Evolutionary conservation across 2,113 vertebrate species (phyloP).

Genomic region (Falco punctatus): DNA sequence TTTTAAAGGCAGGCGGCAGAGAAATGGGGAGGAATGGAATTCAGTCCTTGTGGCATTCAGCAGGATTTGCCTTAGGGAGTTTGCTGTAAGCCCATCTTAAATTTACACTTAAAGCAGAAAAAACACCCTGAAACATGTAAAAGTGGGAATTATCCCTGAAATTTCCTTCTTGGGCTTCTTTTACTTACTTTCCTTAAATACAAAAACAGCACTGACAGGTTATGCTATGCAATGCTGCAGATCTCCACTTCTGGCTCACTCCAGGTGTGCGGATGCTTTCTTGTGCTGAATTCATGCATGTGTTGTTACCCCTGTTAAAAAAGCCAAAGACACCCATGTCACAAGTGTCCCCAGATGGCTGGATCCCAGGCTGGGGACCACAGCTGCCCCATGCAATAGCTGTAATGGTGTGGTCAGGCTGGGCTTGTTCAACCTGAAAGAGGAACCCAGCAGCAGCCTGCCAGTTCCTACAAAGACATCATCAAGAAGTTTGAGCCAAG

Average conservation of each 20-base stretch:
- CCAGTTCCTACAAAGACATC: background rate
- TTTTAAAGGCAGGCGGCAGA: background rate
- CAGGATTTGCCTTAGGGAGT: background rate
- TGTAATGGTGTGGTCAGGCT: background rate
- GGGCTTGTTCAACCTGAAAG: background rate
- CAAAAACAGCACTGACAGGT: background rate
- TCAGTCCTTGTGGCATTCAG: background rate
- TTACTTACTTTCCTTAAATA: background rate
- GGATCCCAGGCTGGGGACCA: background rate
- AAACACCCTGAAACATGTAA: background rate
- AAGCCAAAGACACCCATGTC: background rate
- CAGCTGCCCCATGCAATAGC: background rate
- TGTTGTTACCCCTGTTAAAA: background rate
- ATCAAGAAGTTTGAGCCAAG: background rate
- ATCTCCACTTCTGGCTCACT: background rate
- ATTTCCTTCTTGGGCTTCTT: background rate
- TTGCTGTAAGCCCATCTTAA: background rate
- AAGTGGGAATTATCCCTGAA: background rate
- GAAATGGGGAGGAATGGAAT: background rate
- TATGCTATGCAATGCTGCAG: background rate
- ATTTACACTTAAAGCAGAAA: background rate
- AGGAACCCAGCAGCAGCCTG: background rate
- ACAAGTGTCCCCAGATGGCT: background rate
- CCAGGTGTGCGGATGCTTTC: background rate
- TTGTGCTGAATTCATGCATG: background rate